A percentile compares a stretch with the other conserved stretches of the same genome.
These are phyloP conservation scores for Grus americana DNA, from an alignment of 2,113 vertebrate genomes.

Conservation along the genomic window DNA sequence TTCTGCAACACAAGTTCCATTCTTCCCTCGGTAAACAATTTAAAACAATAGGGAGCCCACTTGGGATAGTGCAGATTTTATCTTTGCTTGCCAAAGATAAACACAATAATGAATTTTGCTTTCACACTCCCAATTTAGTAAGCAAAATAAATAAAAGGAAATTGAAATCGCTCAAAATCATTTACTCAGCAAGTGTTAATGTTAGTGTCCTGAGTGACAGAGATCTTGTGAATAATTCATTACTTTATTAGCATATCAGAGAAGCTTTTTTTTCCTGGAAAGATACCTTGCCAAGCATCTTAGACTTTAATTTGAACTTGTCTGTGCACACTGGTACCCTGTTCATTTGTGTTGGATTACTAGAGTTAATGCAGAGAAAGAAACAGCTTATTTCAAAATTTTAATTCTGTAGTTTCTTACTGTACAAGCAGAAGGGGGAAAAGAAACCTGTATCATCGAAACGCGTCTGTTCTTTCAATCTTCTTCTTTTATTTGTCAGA, in stretches of 20 bases:
- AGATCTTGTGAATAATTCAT: conserved; percentile 37
- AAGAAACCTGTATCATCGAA: background rate
- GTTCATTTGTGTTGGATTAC: background rate
- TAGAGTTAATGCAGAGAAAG: background rate
- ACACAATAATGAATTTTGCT: background rate
- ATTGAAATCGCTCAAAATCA: background rate
- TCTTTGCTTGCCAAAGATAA: conserved; percentile 23
- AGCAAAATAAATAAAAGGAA: conserved; percentile 47
- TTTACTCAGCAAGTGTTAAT: conserved; percentile 37
- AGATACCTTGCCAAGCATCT: background rate
- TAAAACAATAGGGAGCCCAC: background rate
- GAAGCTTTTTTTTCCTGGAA: background rate
- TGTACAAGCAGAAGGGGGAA: background rate
- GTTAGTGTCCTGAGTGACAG: conserved; percentile 13
- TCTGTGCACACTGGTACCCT: background rate
- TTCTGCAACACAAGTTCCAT: background rate
- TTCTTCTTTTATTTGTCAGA: background rate
- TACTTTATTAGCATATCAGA: conserved; percentile 54
- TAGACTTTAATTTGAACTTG: conserved; percentile 39
- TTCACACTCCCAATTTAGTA: conserved; percentile 6
- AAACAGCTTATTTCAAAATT: background rate
- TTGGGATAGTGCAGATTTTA: background rate
- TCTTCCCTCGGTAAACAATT: background rate
- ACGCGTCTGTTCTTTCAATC: background rate
- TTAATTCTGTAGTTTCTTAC: background rate